Percentiles rank a stretch among this genome's conserved stretches.
Conservation (phyloP, 2,888 invertebrate genomes). For the Phlogophora meticulosa region DNA sequence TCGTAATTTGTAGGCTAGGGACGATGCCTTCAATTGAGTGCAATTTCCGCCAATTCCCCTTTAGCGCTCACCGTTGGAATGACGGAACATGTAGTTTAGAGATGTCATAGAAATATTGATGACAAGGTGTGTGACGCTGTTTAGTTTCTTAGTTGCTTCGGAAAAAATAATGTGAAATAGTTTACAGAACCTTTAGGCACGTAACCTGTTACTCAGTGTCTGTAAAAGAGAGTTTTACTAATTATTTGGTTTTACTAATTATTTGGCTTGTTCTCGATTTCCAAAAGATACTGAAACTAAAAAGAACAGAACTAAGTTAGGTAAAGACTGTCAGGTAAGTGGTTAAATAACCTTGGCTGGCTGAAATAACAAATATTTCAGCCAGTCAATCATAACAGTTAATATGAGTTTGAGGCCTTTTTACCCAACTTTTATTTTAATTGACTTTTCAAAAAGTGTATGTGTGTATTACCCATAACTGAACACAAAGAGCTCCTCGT, state of each 20-base stretch:
- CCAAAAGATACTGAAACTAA: too few species aligned
- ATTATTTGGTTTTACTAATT: too few species aligned
- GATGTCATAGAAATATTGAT: slow-evolving; percentile 47
- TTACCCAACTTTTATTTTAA: background rate
- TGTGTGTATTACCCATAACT: background rate
- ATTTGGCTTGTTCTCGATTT: too few species aligned
- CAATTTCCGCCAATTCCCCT: slow-evolving; percentile 78
- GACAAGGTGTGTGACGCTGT: background rate
- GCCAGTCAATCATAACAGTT: too few species aligned
- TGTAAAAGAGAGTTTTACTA: too few species aligned
- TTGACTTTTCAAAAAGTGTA: background rate
- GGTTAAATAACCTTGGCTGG: too few species aligned
- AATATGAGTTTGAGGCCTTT: too few species aligned
- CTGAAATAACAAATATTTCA: too few species aligned
- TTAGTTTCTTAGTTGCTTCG: background rate
- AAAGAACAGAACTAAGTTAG: too few species aligned
- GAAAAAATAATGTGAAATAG: background rate
- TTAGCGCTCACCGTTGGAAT: slow-evolving; percentile 67
- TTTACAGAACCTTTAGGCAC: too few species aligned
- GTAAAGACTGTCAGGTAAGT: too few species aligned
- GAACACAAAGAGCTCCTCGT: background rate
- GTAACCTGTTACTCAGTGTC: too few species aligned
- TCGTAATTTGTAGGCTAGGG: slow-evolving; percentile 73
- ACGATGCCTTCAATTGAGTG: slow-evolving; percentile 77
- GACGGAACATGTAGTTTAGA: slow-evolving; percentile 61